Evolutionary conservation across 2,888 invertebrate genomes (phyloP).

Genomic region (Andrena dorsata): DNA sequence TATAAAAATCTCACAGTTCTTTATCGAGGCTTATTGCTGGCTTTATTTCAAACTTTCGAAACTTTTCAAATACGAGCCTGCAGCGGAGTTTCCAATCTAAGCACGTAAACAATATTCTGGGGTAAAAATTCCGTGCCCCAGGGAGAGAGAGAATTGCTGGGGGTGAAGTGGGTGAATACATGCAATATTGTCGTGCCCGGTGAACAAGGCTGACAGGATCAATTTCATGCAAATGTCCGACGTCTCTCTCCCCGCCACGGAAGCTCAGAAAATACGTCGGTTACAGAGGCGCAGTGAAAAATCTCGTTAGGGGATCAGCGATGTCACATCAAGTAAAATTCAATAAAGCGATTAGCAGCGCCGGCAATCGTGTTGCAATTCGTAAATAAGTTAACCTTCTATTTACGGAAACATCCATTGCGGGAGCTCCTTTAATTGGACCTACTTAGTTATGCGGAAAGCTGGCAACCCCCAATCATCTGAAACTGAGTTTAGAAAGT

Average conservation of each 20-base stretch:
- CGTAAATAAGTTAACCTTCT: constrained; percentile 52
- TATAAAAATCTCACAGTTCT: too few species aligned
- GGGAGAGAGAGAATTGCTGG: too few species aligned
- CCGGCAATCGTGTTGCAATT: constrained; percentile 59
- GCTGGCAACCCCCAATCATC: too few species aligned
- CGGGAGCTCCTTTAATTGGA: constrained; percentile 25
- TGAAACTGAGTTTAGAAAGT: too few species aligned
- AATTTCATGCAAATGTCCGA: constrained; percentile 4
- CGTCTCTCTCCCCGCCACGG: not conserved
- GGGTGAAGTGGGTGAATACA: too few species aligned
- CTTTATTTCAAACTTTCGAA: too few species aligned
- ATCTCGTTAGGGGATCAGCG: constrained; percentile 42
- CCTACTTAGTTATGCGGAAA: too few species aligned
- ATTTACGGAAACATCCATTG: constrained; percentile 40
- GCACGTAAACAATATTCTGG: too few species aligned
- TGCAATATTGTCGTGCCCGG: constrained; percentile 5
- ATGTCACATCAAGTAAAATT: constrained; percentile 58
- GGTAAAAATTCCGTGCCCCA: too few species aligned
- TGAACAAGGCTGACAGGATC: not conserved
- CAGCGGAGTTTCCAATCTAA: too few species aligned
- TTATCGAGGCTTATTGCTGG: too few species aligned
- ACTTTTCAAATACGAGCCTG: too few species aligned
- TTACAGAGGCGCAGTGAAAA: constrained; percentile 14
- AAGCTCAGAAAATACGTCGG: constrained; percentile 5
- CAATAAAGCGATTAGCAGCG: constrained; percentile 62